phyloP scores from a whole-genome alignment of 2,888 invertebrate species.

The Heliconius aoede region DNA sequence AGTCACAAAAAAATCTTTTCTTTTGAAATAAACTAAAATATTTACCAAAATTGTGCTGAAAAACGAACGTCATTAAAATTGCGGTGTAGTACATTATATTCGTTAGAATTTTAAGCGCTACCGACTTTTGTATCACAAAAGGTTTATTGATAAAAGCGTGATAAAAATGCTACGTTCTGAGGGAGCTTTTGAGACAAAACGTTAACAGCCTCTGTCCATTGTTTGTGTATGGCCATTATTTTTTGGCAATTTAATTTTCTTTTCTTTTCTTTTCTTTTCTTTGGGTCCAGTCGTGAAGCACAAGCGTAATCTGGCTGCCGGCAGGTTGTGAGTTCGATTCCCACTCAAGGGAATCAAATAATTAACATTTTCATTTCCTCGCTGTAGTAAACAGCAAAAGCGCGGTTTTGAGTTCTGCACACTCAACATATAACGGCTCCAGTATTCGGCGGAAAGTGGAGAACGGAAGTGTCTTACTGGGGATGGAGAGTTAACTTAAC shows the following conservation, averaged over 20 bases:
- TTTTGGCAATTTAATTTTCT: constrained; percentile 17
- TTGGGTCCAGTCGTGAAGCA: background rate
- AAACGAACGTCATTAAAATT: constrained; percentile 1
- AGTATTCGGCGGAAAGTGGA: no score
- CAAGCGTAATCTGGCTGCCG: no score
- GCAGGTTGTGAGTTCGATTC: no score
- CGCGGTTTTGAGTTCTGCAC: no score
- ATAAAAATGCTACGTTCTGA: constrained; percentile 22
- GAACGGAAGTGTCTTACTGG: no score
- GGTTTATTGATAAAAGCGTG: constrained; percentile 26
- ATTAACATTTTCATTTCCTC: no score
- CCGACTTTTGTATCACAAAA: constrained; percentile 16
- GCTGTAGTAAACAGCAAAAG: no score
- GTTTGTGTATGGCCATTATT: constrained; percentile 19
- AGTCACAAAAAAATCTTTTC: background rate
- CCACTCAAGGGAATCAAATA: no score
- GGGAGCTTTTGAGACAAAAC: constrained; percentile 16
- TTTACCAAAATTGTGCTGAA: background rate
- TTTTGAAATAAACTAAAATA: background rate
- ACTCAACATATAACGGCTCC: no score
- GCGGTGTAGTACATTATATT: background rate
- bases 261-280: constrained; percentile 17
- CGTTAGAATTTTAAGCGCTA: constrained; percentile 13
- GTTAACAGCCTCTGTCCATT: constrained; percentile 21
- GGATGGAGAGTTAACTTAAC: background rate